These are phyloP conservation scores for Ophion slaviceki DNA, from an alignment of 2,888 invertebrate genomes.

Conservation along the genomic window DNA sequence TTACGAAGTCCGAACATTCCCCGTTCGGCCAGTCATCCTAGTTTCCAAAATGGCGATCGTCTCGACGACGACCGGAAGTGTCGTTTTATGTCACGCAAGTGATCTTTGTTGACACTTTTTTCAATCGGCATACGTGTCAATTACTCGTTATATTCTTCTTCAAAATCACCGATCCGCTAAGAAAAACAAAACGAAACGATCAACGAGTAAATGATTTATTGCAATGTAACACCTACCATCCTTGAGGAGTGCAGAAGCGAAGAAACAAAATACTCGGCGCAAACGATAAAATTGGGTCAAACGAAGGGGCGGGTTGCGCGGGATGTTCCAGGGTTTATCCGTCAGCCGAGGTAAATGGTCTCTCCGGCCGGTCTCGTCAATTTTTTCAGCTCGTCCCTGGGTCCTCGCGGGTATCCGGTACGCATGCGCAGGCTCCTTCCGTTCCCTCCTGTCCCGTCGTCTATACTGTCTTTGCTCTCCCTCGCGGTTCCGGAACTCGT, in stretches of 20 bases:
- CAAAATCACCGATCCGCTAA: too few species aligned
- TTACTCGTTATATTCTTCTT: too few species aligned
- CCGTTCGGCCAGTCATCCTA: too few species aligned
- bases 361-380: conserved; percentile 52
- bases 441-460: neutral
- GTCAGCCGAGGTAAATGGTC: conserved; percentile 52
- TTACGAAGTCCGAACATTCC: too few species aligned
- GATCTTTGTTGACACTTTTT: too few species aligned
- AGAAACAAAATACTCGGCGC: neutral
- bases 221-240: neutral
- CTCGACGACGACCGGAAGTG: too few species aligned
- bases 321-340: conserved; percentile 35
- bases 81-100: too few species aligned
- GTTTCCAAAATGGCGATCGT: too few species aligned
- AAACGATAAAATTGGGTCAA: conserved; percentile 45
- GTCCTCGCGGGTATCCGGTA: conserved; percentile 34
- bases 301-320: conserved; percentile 20
- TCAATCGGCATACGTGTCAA: too few species aligned
- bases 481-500: neutral
- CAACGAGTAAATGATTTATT: too few species aligned
- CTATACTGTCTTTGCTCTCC: neutral
- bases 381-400: conserved; percentile 59
- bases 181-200: too few species aligned
- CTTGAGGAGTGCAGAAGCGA: neutral
- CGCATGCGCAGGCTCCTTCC: conserved; percentile 47